Percentiles rank a stretch among this genome's conserved stretches.
These are phyloP conservation scores for Zoanthus solanderi DNA, from an alignment of 92 coral and sea anemone genomes.

Conservation along the genomic window DNA sequence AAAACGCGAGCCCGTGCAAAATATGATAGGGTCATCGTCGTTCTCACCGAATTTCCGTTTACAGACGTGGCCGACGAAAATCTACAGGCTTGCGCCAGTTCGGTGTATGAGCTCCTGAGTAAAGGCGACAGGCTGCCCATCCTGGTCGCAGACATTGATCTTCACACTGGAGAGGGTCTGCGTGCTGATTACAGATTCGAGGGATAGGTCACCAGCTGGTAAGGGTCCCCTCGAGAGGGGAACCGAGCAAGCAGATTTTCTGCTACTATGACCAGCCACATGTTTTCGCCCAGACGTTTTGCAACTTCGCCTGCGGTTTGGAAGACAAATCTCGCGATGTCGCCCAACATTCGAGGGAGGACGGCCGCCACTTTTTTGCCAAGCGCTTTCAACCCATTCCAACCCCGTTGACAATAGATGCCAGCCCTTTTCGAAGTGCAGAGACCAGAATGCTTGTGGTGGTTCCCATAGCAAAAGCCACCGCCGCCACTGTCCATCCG, in stretches of 20 bases:
- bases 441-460: constrained; percentile 3
- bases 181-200: too few relatives aligned
- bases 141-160: too few relatives aligned
- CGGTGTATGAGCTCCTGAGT: too few relatives aligned
- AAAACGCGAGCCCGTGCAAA: too few relatives aligned
- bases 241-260: neutral
- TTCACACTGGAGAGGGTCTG: too few relatives aligned
- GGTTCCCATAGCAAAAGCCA: constrained; percentile 3
- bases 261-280: neutral
- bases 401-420: neutral
- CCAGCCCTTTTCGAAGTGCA: neutral
- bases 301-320: neutral
- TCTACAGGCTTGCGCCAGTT: too few relatives aligned
- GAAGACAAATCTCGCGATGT: neutral
- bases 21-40: too few relatives aligned
- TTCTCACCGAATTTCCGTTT: too few relatives aligned
- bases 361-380: neutral
- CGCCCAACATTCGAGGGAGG: neutral
- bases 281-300: neutral
- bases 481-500: neutral
- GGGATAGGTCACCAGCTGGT: too few relatives aligned
- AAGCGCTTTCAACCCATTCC: neutral
- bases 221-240: too few relatives aligned
- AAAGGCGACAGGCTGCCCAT: too few relatives aligned
- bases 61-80: too few relatives aligned